Conservation (phyloP, 2,797 vertebrate species). For the Sphenopsis melanotis region DNA sequence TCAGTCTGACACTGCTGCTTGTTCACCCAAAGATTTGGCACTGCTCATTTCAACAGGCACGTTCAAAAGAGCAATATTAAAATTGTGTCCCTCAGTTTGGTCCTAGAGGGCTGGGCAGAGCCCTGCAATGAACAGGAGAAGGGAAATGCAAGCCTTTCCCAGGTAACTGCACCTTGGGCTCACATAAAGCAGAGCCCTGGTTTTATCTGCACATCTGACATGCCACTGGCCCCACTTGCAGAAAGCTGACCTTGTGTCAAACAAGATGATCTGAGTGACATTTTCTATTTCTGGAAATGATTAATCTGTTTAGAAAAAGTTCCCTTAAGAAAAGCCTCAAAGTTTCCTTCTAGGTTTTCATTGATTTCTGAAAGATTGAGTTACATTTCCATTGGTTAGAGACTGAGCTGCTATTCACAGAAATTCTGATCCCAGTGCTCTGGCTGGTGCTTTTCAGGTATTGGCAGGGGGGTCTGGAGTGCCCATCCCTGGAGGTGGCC, state of each 20-base stretch:
- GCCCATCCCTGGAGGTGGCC: neutral
- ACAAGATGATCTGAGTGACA: constrained; percentile 1
- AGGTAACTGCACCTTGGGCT: constrained; percentile 1
- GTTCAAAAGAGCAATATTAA: neutral
- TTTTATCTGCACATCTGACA: constrained; percentile 42
- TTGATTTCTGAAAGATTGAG: constrained; percentile 21
- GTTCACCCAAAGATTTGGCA: neutral
- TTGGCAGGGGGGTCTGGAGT: neutral
- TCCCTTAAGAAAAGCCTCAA: constrained; percentile 37
- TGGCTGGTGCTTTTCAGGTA: rapidly evolving
- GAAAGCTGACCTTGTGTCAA: constrained; percentile 32
- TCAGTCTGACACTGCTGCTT: neutral
- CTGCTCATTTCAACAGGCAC: neutral
- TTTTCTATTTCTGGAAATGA: constrained; percentile 67
- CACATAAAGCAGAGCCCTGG: neutral
- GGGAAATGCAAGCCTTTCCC: neutral
- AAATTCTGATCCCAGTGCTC: neutral
- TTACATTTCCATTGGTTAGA: neutral
- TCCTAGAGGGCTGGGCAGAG: neutral
- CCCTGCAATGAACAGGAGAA: neutral
- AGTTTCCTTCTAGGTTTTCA: constrained; percentile 7
- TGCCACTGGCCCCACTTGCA: neutral
- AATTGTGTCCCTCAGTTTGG: neutral
- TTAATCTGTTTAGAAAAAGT: constrained; percentile 67
- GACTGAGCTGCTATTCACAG: neutral